A percentile compares a stretch with the other conserved stretches of the same genome.
phyloP scores from a whole-genome alignment of 2,113 vertebrate genomes.

The Chloropsis hardwickii region DNA sequence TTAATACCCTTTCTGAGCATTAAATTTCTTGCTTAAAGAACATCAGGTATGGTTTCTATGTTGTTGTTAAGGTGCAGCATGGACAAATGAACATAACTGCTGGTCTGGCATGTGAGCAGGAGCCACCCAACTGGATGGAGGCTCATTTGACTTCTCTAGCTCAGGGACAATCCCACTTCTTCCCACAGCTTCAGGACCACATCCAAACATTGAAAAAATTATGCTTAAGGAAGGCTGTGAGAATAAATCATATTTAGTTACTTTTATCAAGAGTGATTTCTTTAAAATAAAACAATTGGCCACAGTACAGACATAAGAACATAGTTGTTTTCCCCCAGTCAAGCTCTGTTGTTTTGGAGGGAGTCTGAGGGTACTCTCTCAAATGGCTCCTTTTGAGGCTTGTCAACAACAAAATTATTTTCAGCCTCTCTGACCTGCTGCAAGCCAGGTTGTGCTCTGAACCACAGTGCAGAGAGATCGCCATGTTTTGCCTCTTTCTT shows the following conservation, averaged over 20 bases:
- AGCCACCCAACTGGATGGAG: background rate
- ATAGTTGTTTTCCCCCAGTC: background rate
- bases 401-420: background rate
- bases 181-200: background rate
- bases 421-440: background rate
- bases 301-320: background rate
- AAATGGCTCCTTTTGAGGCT: background rate
- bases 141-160: background rate
- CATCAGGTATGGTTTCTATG: background rate
- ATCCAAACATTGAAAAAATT: background rate
- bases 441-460: background rate
- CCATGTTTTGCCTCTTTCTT: background rate
- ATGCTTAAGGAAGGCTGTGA: background rate
- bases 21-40: background rate
- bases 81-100: background rate
- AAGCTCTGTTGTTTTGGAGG: rapidly evolving
- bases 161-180: background rate
- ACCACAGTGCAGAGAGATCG: background rate
- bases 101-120: background rate
- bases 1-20: background rate
- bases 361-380: background rate
- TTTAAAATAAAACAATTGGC: background rate
- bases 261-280: background rate
- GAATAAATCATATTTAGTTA: background rate
- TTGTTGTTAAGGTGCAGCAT: background rate